Evolutionary conservation across 2,797 vertebrate species (phyloP).

Genomic region (Argyrosomus regius): DNA sequence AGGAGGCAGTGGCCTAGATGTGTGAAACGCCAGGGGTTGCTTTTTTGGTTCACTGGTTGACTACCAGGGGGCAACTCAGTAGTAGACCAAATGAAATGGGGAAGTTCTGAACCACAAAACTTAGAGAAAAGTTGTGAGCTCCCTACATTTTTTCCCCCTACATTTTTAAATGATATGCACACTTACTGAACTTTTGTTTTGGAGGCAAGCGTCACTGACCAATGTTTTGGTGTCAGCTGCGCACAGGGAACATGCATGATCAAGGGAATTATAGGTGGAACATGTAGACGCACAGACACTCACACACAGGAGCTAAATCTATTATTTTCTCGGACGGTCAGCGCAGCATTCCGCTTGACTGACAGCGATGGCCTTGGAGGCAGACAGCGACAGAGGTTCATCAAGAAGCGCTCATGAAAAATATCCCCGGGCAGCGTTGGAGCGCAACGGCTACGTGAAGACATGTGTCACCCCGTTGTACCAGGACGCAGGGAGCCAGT

Average conservation of each 20-base stretch:
- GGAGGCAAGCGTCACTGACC: constrained; percentile 3
- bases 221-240: constrained; percentile 8
- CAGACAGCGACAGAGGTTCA: constrained; percentile 68
- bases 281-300: constrained; percentile 31
- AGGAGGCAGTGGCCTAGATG: constrained; percentile 71
- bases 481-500: constrained; percentile 67
- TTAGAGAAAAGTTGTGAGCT: constrained; percentile 45
- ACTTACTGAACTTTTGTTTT: constrained; percentile 26
- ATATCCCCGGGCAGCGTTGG: constrained; percentile 71
- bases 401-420: constrained; percentile 74
- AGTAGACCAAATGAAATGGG: constrained; percentile 43
- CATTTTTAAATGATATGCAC: neutral
- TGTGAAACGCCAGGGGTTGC: constrained; percentile 72
- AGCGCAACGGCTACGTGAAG: constrained; percentile 79
- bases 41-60: constrained; percentile 68
- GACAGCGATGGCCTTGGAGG: constrained; percentile 75
- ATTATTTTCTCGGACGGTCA: constrained; percentile 33
- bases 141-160: neutral
- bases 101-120: constrained; percentile 50
- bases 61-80: constrained; percentile 38
- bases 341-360: constrained; percentile 41
- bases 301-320: constrained; percentile 32
- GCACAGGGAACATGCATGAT: constrained; percentile 29
- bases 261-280: constrained; percentile 18
- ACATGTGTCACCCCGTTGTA: constrained; percentile 75